Evolutionary conservation across 2,888 invertebrate genomes (phyloP), one percentile per base, ranked within the genome.

Genomic region (Baronia brevicornis): DNA sequence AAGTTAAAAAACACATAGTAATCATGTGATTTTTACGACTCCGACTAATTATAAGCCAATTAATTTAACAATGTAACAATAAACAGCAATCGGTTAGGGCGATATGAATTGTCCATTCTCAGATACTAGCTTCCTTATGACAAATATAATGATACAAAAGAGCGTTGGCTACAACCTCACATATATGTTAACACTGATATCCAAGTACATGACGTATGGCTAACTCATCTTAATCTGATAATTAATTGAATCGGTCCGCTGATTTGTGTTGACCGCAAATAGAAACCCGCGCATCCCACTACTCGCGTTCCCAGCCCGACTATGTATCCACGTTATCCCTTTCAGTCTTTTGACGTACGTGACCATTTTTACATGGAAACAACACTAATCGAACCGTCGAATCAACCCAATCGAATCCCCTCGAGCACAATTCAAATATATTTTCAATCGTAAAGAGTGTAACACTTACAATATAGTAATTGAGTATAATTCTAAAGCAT

Each of bases 211-310:
- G 59, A 51, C 53, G 53, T 62, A 64, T 54, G 67, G 66, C 71
- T 75, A 60, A 73, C 75, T 77, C 82, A 80, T 82, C 75, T 84
- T 82, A 84, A 84, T 84, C 79, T 75, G 64, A 80, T 84, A 80
- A 84, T 84, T 84, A 84, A 84, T 84, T 77, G 78, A 79, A 73
- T 71, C 64, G 67, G 77, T 74, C 74, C 69, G 68, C 62, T 82
- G 84, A 84, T 84, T 84, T 82, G 82, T 80, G 71, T 62, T 67
- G 72, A 51, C 71, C 82, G 65, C 70, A 84, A 84, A 84, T 84
- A 84, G 82, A 69, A 53, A 46, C 54, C 58, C 58, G 51, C 62
- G 44, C 60, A 53, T 67, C 67, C 68, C 63, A 36, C 47, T 28
- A 44, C 54, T 44, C 48, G 34, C 33, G 36, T 48, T 48, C 53